phyloP scores from a whole-genome alignment of 2,113 vertebrate species.

The Paraplagusia blochii region DNA sequence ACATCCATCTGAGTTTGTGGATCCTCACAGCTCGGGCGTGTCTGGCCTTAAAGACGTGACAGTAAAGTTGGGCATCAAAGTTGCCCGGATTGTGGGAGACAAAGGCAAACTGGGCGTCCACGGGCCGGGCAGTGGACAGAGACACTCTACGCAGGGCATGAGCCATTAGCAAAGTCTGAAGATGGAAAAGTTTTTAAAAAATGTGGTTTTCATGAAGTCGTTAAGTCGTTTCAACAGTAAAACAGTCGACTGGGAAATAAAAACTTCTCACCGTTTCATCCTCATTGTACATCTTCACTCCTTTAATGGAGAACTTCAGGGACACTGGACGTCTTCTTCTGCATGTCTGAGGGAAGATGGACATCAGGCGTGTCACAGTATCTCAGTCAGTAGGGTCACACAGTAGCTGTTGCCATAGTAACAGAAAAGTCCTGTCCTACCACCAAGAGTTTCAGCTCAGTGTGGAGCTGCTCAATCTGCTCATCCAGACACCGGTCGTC shows the following conservation, averaged over 20 bases:
- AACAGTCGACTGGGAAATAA: no score
- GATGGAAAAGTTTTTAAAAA: no score
- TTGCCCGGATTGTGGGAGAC: constrained; percentile 86
- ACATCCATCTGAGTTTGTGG: no score
- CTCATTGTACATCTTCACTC: constrained; percentile 88
- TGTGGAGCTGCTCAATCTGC: constrained; percentile 76
- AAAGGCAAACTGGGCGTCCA: constrained; percentile 86
- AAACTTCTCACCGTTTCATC: constrained; percentile 80
- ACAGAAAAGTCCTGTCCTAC: constrained; percentile 58
- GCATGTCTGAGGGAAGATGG: constrained; percentile 71
- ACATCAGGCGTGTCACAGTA: background rate
- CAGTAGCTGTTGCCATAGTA: background rate
- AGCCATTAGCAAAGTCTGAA: constrained; percentile 90
- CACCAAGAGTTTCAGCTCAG: constrained; percentile 80
- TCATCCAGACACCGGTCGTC: constrained; percentile 83
- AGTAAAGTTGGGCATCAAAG: constrained; percentile 79
- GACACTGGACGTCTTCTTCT: constrained; percentile 77
- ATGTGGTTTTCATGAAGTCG: no score
- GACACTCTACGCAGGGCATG: constrained; percentile 86
- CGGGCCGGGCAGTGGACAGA: constrained; percentile 80
- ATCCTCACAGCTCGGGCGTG: constrained; percentile 75
- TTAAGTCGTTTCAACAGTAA: no score
- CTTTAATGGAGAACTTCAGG: constrained; percentile 88
- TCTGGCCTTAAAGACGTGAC: constrained; percentile 87
- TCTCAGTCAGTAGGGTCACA: background rate